These are phyloP conservation scores for Caenorhabditis latens DNA, from an alignment of 1,140 invertebrate species.

Conservation along the genomic window DNA sequence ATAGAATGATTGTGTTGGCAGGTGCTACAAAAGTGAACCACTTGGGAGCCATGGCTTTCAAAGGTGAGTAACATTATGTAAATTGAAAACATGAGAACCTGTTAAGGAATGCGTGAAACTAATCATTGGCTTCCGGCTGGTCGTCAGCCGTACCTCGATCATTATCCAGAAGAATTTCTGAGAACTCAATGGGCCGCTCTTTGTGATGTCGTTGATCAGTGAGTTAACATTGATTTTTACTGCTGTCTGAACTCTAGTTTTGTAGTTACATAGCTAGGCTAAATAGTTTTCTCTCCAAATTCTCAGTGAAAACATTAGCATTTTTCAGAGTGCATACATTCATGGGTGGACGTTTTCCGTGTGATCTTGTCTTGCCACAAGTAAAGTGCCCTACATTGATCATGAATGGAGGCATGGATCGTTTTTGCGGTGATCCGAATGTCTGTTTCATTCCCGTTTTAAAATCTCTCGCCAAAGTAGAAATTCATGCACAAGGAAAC, in stretches of 20 bases:
- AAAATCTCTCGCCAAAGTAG: slow-evolving; percentile 71
- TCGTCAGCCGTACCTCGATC: slow-evolving; percentile 72
- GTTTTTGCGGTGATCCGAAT: slow-evolving; percentile 76
- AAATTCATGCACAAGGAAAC: slow-evolving; percentile 74
- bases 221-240: too few relatives aligned
- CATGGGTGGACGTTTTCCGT: slow-evolving; percentile 75
- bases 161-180: slow-evolving; percentile 74
- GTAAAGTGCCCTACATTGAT: slow-evolving; percentile 74
- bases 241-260: too few relatives aligned
- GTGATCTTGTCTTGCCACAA: slow-evolving; percentile 69
- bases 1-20: slow-evolving; percentile 72
- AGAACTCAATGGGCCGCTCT: slow-evolving; percentile 76
- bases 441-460: slow-evolving; percentile 66
- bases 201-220: slow-evolving; percentile 75
- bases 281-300: too few relatives aligned
- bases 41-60: slow-evolving; percentile 72
- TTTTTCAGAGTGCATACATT: slow-evolving; percentile 73
- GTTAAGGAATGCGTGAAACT: slow-evolving; percentile 76
- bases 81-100: background rate
- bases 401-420: slow-evolving; percentile 73
- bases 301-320: slow-evolving; percentile 9
- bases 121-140: slow-evolving; percentile 74
- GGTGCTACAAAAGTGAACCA: slow-evolving; percentile 74
- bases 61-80: slow-evolving; percentile 2
- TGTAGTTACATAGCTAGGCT: too few relatives aligned